Evolutionary conservation across 2,888 invertebrate genomes (phyloP).

Genomic region (Chesias legatella): DNA sequence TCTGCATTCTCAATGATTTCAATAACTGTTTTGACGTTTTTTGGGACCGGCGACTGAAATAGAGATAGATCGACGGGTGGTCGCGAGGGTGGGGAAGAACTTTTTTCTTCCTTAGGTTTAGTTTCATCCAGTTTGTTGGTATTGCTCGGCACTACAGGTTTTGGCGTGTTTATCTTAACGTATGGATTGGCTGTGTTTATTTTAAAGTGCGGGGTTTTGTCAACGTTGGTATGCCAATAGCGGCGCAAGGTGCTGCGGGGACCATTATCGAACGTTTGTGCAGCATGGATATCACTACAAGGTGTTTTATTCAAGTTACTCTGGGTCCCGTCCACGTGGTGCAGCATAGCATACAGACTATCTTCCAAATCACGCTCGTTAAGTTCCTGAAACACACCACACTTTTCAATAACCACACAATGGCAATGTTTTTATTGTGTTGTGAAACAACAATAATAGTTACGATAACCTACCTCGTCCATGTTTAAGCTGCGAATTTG

Average conservation of each 20-base stretch:
- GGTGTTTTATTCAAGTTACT: slow-evolving; percentile 42
- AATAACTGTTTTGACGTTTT: slow-evolving; percentile 51
- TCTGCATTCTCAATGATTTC: slow-evolving; percentile 50
- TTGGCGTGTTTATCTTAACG: slow-evolving; percentile 22
- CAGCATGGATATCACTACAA: slow-evolving; percentile 35
- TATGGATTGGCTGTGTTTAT: slow-evolving; percentile 37
- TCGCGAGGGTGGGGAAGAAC: slow-evolving; percentile 27
- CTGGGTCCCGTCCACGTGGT: slow-evolving; percentile 67
- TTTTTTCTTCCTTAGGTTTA: slow-evolving; percentile 53
- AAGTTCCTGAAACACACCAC: slow-evolving; percentile 64
- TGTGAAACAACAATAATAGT: slow-evolving; percentile 68
- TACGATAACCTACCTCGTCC: slow-evolving; percentile 70
- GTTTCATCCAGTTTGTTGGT: slow-evolving; percentile 28
- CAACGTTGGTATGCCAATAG: slow-evolving; percentile 62
- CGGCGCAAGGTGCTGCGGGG: slow-evolving; percentile 58
- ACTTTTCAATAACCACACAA: slow-evolving; percentile 47
- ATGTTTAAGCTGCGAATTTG: slow-evolving; percentile 65
- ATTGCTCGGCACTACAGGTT: slow-evolving; percentile 21
- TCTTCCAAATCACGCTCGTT: slow-evolving; percentile 74
- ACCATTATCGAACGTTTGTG: slow-evolving; percentile 42
- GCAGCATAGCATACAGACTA: slow-evolving; percentile 71
- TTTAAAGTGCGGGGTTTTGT: slow-evolving; percentile 47
- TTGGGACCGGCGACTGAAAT: slow-evolving; percentile 54
- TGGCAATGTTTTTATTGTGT: slow-evolving; percentile 35
- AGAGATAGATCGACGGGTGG: slow-evolving; percentile 48